Evolutionary conservation across 23 tunicate species (phyloP), one percentile per base, ranked within the genome.

Genomic region (Oikopleura vanhoeffeni): DNA sequence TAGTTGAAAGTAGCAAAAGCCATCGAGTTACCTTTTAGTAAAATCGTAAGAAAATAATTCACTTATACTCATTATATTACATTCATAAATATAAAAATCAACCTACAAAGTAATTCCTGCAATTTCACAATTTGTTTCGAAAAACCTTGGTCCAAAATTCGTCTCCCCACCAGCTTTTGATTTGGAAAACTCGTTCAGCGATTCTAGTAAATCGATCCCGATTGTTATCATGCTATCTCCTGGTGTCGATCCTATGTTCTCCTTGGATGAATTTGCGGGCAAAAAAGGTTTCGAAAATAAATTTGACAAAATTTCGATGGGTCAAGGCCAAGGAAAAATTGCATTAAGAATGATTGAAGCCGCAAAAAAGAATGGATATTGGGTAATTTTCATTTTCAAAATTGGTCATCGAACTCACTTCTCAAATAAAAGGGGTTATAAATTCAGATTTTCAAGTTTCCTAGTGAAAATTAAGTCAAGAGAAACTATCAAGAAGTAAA

Each of bases 291-390:
- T 85, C 76, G 77, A 76, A 0, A 89, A 87, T 40, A 87, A 87
- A 57, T 40, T 87, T 8, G 90, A 92, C 67, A 93, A 92, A 39
- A 92, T 92, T 40, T 92, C 97, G 1, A 90, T 92, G 38, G 97
- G 97, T 28, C 97, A 92, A 92, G 97, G 97, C 75, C 97, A 92
- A 77, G 97, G 97, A 4, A 92, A 92, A 39, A 90, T 92, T 0
- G 97, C 97, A 24, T 92, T 89, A 40, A 84, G 85, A 58, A 41
- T 92, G 41, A 87, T 92, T 83, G 87, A 84, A 34, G 0, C 84
- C 27, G 97, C 97, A 0, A 84, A 83, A 0, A 88, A 86, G 27
- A 86, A 86, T 40, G 97, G 97, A 18, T 92, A 92, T 2, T 92
- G 97, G 97, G n/a, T n/a, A n/a, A n/a, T n/a, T n/a, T n/a, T n/a